Conservation (phyloP, 37 sponge, comb jelly and placozoan species). For the Halisarca cf. caerulea region DNA sequence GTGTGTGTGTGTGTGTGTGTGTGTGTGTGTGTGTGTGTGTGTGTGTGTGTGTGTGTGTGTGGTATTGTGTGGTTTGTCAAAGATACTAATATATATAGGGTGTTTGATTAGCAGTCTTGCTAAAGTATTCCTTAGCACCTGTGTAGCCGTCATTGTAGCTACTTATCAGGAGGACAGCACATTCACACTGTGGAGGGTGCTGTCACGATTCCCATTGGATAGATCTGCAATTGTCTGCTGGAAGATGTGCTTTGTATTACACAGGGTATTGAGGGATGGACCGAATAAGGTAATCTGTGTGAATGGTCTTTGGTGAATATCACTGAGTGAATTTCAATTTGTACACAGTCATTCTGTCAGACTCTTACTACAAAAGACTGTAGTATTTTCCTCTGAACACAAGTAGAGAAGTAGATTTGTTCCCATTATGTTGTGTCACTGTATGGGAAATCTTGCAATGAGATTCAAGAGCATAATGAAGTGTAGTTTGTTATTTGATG, state of each 20-base stretch:
- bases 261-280: slow-evolving; percentile 82
- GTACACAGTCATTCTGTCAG: background rate
- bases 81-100: too few species aligned
- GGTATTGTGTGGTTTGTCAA: background rate
- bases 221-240: slow-evolving; percentile 64
- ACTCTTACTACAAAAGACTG: too few species aligned
- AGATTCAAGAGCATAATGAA: too few species aligned
- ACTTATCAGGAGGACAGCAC: slow-evolving; percentile 84
- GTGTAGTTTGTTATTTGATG: too few species aligned
- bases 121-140: background rate
- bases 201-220: slow-evolving; percentile 50
- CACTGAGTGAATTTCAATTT: background rate
- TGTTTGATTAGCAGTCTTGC: too few species aligned
- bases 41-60: slow-evolving; percentile 20
- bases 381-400: too few species aligned
- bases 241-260: slow-evolving; percentile 85
- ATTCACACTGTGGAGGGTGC: slow-evolving; percentile 67
- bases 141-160: slow-evolving; percentile 70
- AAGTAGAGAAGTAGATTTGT: too few species aligned
- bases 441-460: too few species aligned
- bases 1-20: background rate
- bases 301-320: too few species aligned
- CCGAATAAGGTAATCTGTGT: slow-evolving; percentile 64
- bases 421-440: too few species aligned
- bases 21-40: slow-evolving; percentile 29